These are phyloP conservation scores for Orchestes rusci DNA, from an alignment of 2,888 invertebrate species.

Conservation along the genomic window DNA sequence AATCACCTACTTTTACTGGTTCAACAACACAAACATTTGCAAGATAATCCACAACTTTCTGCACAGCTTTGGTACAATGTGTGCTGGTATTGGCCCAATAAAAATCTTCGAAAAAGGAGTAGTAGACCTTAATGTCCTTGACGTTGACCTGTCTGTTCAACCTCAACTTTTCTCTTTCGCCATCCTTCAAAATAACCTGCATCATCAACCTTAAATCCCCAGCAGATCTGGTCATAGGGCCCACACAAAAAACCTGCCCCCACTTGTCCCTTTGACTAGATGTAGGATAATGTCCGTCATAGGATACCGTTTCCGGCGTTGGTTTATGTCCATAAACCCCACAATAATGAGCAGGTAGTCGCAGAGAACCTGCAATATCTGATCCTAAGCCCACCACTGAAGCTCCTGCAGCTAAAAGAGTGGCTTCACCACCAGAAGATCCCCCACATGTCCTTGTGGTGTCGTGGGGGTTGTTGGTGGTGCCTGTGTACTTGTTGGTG, in stretches of 20 bases:
- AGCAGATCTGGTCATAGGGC: conserved; percentile 83
- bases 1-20: conserved; percentile 27
- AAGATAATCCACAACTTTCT: conserved; percentile 29
- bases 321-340: conserved; percentile 44
- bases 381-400: conserved; percentile 80
- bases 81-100: conserved; percentile 26
- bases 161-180: conserved; percentile 42
- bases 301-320: conserved; percentile 59
- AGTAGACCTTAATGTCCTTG: conserved; percentile 65
- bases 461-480: conserved; percentile 79
- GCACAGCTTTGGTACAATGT: conserved; percentile 24
- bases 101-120: conserved; percentile 52
- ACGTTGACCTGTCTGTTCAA: conserved; percentile 49
- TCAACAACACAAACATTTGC: conserved; percentile 24
- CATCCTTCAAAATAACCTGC: conserved; percentile 57
- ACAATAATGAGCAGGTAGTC: conserved; percentile 83
- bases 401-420: conserved; percentile 49
- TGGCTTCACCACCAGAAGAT: conserved; percentile 82
- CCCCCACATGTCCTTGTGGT: conserved; percentile 69
- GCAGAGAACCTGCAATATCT: conserved; percentile 82
- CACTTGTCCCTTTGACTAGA: conserved; percentile 54
- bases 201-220: conserved; percentile 72
- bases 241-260: conserved; percentile 67
- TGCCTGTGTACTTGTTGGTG: conserved; percentile 68
- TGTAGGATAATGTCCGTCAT: conserved; percentile 62